Percentiles rank a stretch among this genome's conserved stretches.
Conservation (phyloP, 2,113 vertebrate genomes). For the Empidonax traillii region DNA sequence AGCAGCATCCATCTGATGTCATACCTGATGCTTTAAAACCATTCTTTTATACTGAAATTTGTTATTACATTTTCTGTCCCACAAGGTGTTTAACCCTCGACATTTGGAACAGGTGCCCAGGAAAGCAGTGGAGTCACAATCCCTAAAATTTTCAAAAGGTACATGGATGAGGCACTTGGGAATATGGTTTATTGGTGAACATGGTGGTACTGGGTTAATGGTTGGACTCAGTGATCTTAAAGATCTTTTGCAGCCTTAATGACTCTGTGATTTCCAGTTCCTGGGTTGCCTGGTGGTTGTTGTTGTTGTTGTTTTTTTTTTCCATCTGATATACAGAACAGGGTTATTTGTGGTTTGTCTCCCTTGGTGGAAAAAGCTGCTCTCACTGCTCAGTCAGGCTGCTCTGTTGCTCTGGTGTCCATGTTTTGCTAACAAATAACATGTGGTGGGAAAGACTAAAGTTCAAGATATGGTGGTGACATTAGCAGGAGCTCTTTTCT, state of each 20-base stretch:
- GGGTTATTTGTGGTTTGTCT: not conserved
- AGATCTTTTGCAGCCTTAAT: not conserved
- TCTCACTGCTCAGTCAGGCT: not conserved
- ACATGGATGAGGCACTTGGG: not conserved
- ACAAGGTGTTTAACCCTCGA: not conserved
- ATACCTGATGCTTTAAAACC: not conserved
- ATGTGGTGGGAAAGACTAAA: slow-evolving; percentile 40
- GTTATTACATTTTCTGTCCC: not conserved
- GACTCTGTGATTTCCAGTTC: not conserved
- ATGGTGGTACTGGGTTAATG: not conserved
- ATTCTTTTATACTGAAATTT: not conserved
- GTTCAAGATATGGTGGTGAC: slow-evolving; percentile 32
- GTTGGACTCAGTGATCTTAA: not conserved
- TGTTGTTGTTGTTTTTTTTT: not conserved
- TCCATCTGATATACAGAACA: not conserved
- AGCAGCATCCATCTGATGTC: not conserved
- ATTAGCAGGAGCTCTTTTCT: slow-evolving; percentile 57
- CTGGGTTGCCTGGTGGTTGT: not conserved
- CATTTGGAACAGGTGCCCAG: not conserved
- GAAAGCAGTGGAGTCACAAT: not conserved
- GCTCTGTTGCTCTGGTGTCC: slow-evolving; percentile 57
- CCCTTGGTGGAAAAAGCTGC: not conserved
- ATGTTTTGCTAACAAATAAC: slow-evolving; percentile 51
- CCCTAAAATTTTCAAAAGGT: not conserved
- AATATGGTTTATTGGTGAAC: not conserved